Conservation (phyloP, 2,113 vertebrate species). For the Paradoxurus hermaphroditus region DNA sequence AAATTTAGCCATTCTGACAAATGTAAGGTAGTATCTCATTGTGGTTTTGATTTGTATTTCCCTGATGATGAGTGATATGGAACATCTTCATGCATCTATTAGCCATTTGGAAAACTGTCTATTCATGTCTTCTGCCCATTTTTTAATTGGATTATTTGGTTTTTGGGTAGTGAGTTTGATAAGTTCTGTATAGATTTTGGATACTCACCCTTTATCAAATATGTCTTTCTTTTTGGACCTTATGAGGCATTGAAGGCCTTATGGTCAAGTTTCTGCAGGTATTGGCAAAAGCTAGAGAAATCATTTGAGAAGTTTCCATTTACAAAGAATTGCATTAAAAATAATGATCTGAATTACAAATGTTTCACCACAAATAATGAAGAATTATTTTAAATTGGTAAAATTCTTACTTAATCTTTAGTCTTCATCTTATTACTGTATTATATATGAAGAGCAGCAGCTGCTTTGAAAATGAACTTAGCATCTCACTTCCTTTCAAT, state of each 20-base stretch:
- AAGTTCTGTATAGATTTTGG: background rate
- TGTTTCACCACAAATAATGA: background rate
- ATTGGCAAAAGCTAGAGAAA: background rate
- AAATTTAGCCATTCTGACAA: background rate
- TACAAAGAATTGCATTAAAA: background rate
- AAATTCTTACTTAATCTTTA: background rate
- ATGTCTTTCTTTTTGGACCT: background rate
- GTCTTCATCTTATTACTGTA: background rate
- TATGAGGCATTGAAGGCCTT: background rate
- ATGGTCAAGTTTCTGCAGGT: background rate
- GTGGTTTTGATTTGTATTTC: background rate
- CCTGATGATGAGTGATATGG: background rate
- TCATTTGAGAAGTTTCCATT: background rate
- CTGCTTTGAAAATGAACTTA: constrained; percentile 29
- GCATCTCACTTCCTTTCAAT: constrained; percentile 27
- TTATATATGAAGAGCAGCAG: background rate
- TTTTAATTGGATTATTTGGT: background rate
- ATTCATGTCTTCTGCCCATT: background rate
- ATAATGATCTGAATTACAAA: background rate
- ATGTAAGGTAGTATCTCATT: background rate
- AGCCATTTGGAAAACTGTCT: background rate
- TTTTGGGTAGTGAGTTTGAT: background rate
- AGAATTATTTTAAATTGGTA: constrained; percentile 19
- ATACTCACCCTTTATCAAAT: background rate
- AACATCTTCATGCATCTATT: background rate